These are phyloP conservation scores for Antheraea assamensis DNA, from an alignment of 2,888 invertebrate genomes.

Conservation along the genomic window DNA sequence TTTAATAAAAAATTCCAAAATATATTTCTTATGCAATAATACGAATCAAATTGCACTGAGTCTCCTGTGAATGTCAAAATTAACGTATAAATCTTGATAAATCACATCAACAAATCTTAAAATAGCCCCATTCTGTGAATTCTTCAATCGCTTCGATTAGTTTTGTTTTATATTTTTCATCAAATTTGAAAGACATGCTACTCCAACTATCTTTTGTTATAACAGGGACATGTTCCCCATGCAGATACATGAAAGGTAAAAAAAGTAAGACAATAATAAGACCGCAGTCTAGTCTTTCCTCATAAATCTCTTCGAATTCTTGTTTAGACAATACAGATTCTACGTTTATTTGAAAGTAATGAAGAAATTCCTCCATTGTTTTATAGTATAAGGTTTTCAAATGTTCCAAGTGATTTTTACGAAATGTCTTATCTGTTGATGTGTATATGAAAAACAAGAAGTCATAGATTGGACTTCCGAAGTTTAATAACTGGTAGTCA, in stretches of 20 bases:
- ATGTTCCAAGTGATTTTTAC: constrained; percentile 39
- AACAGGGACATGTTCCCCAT: constrained; percentile 41
- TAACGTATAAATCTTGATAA: not conserved
- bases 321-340: constrained; percentile 41
- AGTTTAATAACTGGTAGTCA: constrained; percentile 27
- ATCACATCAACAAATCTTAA: constrained; percentile 19
- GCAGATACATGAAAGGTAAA: constrained; percentile 40
- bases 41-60: no score
- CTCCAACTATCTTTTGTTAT: constrained; percentile 31
- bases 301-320: constrained; percentile 44
- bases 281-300: constrained; percentile 44
- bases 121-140: constrained; percentile 41
- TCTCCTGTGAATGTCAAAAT: no score
- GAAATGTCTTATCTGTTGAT: constrained; percentile 41
- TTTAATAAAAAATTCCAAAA: no score
- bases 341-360: constrained; percentile 44
- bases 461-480: constrained; percentile 23
- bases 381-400: constrained; percentile 45
- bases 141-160: constrained; percentile 45
- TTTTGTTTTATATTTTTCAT: constrained; percentile 37
- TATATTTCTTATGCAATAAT: no score
- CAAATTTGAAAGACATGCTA: constrained; percentile 29
- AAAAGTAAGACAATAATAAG: constrained; percentile 35
- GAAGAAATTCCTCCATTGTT: constrained; percentile 35
- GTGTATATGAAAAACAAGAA: constrained; percentile 15